Conservation (phyloP, 2,888 invertebrate genomes). For the Acanthopleura granulata region DNA sequence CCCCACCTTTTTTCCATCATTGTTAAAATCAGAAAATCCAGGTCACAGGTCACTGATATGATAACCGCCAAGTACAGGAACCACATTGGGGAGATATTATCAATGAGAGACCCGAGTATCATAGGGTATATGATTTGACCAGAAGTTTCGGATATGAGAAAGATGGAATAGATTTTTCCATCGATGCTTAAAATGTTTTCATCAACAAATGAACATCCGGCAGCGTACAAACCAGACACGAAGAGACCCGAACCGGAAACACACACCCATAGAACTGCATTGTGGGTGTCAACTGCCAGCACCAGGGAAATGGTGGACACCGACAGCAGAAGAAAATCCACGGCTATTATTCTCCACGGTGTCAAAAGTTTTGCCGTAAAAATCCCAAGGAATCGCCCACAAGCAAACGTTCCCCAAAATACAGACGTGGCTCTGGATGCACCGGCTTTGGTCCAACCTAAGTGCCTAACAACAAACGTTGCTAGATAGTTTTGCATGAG, state of each 20-base stretch:
- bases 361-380: conserved; percentile 11
- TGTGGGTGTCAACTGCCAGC: background rate
- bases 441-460: conserved; percentile 8
- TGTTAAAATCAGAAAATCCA: background rate
- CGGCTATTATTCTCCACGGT: conserved; percentile 5
- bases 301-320: background rate
- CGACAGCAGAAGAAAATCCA: conserved; percentile 4
- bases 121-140: background rate
- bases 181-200: background rate
- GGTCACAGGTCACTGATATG: background rate
- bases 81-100: conserved; percentile 14
- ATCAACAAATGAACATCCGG: conserved; percentile 7
- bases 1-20: background rate
- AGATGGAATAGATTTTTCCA: background rate
- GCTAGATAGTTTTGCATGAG: conserved; percentile 5
- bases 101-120: conserved; percentile 1
- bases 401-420: conserved; percentile 16
- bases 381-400: background rate
- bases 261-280: conserved; percentile 11
- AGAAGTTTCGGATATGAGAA: background rate
- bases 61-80: conserved; percentile 4
- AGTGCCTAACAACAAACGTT: conserved; percentile 14
- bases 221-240: background rate
- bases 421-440: conserved; percentile 1
- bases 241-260: conserved; percentile 1